Conservation (phyloP, 2,888 invertebrate genomes). For the Slavum lentiscoides region DNA sequence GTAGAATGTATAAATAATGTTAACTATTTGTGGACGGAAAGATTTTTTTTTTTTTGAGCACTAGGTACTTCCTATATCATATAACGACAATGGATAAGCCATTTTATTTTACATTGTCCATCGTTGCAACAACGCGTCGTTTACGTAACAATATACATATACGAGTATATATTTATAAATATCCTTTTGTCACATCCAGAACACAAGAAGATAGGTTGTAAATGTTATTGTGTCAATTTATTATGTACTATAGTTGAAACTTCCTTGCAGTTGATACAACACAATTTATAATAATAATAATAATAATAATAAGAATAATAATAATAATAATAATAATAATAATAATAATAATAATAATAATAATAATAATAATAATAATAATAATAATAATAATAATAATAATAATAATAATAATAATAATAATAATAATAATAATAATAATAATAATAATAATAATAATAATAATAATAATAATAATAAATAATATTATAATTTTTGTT, state of each 20-base stretch:
- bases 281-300: background rate
- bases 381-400: too few species aligned
- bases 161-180: background rate
- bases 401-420: too few species aligned
- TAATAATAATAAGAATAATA: too few species aligned
- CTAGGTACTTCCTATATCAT: constrained; percentile 28
- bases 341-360: too few species aligned
- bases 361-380: too few species aligned
- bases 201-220: background rate
- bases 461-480: too few species aligned
- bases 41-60: constrained; percentile 39
- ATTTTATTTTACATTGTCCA: constrained; percentile 15
- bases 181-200: constrained; percentile 19
- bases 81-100: constrained; percentile 19
- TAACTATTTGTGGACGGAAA: constrained; percentile 29
- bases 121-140: background rate
- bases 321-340: too few species aligned
- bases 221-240: background rate
- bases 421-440: too few species aligned
- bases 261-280: background rate
- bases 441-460: too few species aligned
- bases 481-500: too few species aligned
- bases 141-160: constrained; percentile 20
- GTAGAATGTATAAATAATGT: background rate
- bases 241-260: background rate